Evolutionary conservation across 23 tunicate species (phyloP).

Genomic region (Trididemnum clinides): DNA sequence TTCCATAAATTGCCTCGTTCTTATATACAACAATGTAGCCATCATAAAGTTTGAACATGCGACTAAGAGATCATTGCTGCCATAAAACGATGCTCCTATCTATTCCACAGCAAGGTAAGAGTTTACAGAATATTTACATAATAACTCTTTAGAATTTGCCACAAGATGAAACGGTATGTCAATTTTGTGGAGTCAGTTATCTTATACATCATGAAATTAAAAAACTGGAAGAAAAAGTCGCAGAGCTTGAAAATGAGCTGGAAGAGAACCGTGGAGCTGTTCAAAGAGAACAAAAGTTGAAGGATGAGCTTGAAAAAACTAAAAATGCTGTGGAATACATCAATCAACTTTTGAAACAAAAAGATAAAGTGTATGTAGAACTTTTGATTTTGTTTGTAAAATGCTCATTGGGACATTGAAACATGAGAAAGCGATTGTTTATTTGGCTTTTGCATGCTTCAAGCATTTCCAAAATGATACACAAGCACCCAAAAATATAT

Average conservation of each 20-base stretch:
- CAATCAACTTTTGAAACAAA: slow-evolving; percentile 28
- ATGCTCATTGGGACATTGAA: too few species aligned
- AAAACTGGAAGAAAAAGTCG: slow-evolving; percentile 73
- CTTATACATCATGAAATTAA: slow-evolving; percentile 94
- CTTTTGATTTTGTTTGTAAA: background rate
- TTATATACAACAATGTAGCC: too few species aligned
- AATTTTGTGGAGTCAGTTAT: slow-evolving; percentile 96
- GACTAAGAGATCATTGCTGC: too few species aligned
- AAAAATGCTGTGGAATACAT: slow-evolving; percentile 29
- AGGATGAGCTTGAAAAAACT: slow-evolving; percentile 62
- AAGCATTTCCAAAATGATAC: too few species aligned
- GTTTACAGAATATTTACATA: too few species aligned
- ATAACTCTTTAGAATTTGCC: slow-evolving; percentile 63
- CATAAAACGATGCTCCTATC: too few species aligned
- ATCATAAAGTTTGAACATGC: too few species aligned
- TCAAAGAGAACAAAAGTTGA: slow-evolving; percentile 53
- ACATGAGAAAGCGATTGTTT: too few species aligned
- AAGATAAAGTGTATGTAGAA: slow-evolving; percentile 46
- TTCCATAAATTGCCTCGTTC: too few species aligned
- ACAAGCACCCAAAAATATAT: too few species aligned
- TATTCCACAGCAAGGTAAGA: too few species aligned
- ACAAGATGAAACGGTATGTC: slow-evolving; percentile 83
- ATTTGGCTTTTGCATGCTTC: too few species aligned
- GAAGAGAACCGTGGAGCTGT: slow-evolving; percentile 23
- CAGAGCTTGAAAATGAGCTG: slow-evolving; percentile 59